These are phyloP conservation scores for Narcine bancroftii DNA, from an alignment of 2,113 vertebrate species.

Conservation along the genomic window DNA sequence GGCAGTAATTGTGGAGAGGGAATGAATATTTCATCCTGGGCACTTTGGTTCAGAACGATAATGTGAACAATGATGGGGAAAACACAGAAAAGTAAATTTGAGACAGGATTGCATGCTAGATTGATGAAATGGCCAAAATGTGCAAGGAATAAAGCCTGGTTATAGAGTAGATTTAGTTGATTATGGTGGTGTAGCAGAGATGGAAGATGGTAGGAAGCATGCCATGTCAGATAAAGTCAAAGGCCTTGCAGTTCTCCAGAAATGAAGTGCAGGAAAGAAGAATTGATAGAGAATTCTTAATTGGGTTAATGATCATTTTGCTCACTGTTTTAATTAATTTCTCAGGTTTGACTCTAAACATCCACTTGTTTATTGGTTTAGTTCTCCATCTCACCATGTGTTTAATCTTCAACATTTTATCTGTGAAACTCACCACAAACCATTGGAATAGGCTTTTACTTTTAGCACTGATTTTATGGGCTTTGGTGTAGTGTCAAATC, in stretches of 20 bases:
- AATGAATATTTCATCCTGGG: neutral
- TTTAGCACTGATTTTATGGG: neutral
- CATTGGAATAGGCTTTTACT: neutral
- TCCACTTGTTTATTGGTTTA: neutral
- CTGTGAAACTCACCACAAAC: neutral
- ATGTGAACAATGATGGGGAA: neutral
- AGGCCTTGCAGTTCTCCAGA: neutral
- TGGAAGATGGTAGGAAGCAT: neutral
- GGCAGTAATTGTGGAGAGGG: neutral
- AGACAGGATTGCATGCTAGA: neutral
- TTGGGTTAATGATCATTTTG: neutral
- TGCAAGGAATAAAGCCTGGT: too few relatives aligned
- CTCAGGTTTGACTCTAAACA: neutral
- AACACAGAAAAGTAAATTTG: neutral
- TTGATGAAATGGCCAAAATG: neutral
- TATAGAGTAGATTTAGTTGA: too few relatives aligned
- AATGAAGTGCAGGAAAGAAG: neutral
- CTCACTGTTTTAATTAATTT: neutral
- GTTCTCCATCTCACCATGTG: neutral
- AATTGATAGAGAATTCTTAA: neutral
- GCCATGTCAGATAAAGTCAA: neutral
- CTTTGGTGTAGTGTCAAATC: neutral
- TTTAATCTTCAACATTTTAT: neutral
- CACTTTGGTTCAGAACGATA: neutral
- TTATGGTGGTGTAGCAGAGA: neutral